phyloP scores from a whole-genome alignment of 1,140 invertebrate genomes.

The Bathynomus jamesi region DNA sequence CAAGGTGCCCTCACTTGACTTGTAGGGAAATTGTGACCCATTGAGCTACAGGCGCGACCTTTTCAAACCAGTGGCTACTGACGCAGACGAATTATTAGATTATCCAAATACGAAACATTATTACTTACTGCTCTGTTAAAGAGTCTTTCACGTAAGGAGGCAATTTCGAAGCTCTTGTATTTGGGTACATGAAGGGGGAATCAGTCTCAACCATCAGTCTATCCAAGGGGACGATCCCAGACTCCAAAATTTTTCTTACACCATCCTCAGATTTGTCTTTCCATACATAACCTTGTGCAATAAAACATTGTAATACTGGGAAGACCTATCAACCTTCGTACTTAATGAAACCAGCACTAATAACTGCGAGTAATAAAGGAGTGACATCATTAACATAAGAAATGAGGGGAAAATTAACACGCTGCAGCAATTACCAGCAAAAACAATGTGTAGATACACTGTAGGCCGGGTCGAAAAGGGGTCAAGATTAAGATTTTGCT shows the following conservation, averaged over 20 bases:
- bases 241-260: conserved; percentile 70
- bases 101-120: too few relatives aligned
- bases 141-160: conserved; percentile 74
- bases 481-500: too few relatives aligned
- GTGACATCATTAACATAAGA: too few relatives aligned
- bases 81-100: too few relatives aligned
- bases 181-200: conserved; percentile 93
- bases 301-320: background rate
- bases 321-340: too few relatives aligned
- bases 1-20: too few relatives aligned
- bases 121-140: conserved; percentile 67
- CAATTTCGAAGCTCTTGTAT: conserved; percentile 84
- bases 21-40: conserved; percentile 9
- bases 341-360: too few relatives aligned
- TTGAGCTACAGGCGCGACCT: conserved; percentile 9
- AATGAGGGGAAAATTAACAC: too few relatives aligned
- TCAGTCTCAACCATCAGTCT: conserved; percentile 82
- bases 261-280: conserved; percentile 89
- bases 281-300: conserved; percentile 67
- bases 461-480: too few relatives aligned
- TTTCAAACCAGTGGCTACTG: background rate
- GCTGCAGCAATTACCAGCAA: too few relatives aligned
- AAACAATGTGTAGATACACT: too few relatives aligned
- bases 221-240: conserved; percentile 71
- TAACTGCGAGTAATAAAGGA: too few relatives aligned